These are phyloP conservation scores for Acleris emargana DNA, from an alignment of 2,888 invertebrate genomes.

Conservation along the genomic window DNA sequence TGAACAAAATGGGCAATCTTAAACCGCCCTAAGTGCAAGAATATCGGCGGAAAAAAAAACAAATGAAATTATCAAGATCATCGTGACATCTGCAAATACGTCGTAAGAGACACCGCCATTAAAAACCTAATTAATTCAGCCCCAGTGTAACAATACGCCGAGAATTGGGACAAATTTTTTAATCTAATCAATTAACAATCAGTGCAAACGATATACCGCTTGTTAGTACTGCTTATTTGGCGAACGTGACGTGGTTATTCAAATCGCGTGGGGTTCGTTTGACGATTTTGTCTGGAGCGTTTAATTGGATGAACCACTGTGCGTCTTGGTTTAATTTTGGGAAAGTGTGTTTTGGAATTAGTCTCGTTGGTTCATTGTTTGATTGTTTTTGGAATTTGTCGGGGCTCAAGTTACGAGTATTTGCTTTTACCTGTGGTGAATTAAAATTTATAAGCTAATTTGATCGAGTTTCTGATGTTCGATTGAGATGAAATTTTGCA, in stretches of 20 bases:
- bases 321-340: conserved; percentile 44
- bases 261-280: conserved; percentile 73
- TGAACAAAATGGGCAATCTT: neutral
- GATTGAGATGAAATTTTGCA: too few relatives aligned
- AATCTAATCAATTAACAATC: conserved; percentile 85
- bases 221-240: conserved; percentile 81
- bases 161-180: conserved; percentile 78
- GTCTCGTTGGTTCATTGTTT: neutral
- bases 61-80: conserved; percentile 47
- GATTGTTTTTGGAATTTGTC: neutral
- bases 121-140: conserved; percentile 72
- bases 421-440: too few relatives aligned
- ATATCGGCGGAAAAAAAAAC: neutral
- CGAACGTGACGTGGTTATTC: conserved; percentile 79
- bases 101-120: conserved; percentile 78
- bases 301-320: conserved; percentile 69
- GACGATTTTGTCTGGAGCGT: conserved; percentile 69
- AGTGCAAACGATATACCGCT: conserved; percentile 82
- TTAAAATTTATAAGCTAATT: too few relatives aligned
- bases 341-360: conserved; percentile 23
- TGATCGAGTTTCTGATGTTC: too few relatives aligned
- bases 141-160: conserved; percentile 72
- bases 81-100: conserved; percentile 62
- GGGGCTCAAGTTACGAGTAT: neutral
- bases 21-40: too few relatives aligned